Evolutionary conservation across 35 echinoderm and acorn worm genomes (phyloP).

Genomic region (Strongylocentrotus purpuratus): DNA sequence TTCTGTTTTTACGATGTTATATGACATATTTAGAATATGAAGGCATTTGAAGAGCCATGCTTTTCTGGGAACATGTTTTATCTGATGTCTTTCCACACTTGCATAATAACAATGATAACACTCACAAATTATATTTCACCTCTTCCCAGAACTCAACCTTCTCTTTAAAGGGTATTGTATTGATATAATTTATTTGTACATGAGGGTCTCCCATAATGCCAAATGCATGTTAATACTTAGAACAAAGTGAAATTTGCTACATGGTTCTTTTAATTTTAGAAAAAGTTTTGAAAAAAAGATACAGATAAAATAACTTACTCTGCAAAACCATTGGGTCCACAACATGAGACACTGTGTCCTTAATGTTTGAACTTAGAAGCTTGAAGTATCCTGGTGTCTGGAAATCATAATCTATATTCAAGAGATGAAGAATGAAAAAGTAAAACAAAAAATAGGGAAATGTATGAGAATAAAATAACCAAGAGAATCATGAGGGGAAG

Average conservation of each 20-base stretch:
- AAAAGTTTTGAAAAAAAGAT: neutral
- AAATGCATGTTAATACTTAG: neutral
- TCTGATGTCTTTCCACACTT: too few relatives aligned
- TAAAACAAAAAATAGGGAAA: neutral
- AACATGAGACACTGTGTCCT: neutral
- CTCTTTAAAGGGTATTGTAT: too few relatives aligned
- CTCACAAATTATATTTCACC: too few relatives aligned
- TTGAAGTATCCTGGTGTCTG: slow-evolving; percentile 26
- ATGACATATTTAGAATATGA: too few relatives aligned
- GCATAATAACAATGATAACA: too few relatives aligned
- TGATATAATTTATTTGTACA: neutral
- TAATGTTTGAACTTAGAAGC: neutral
- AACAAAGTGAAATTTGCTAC: neutral
- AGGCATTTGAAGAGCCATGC: too few relatives aligned
- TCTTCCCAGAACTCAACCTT: too few relatives aligned
- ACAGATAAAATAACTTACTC: neutral
- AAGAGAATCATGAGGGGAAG: neutral
- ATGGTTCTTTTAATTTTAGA: neutral
- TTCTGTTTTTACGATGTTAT: too few relatives aligned
- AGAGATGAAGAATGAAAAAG: neutral
- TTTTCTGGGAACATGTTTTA: too few relatives aligned
- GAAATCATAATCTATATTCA: slow-evolving; percentile 25
- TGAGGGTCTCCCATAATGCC: neutral
- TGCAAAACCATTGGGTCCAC: slow-evolving; percentile 7
- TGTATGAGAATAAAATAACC: neutral